phyloP scores from a whole-genome alignment of 2,113 vertebrate genomes.

The Oncorhynchus kisutch region DNA sequence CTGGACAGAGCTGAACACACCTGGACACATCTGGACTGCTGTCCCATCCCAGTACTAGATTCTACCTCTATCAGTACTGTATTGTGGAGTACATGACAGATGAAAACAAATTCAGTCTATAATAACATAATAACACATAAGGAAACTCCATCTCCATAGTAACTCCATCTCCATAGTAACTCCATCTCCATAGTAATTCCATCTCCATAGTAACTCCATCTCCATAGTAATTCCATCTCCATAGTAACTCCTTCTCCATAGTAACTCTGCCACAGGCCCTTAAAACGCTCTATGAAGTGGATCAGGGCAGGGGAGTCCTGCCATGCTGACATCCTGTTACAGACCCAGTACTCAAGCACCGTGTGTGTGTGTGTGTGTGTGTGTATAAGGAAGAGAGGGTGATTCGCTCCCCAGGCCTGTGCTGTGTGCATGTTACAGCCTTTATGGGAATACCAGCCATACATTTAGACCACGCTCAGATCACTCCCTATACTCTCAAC shows the following conservation, averaged over 20 bases:
- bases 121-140: slow-evolving; percentile 2
- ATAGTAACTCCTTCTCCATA: neutral
- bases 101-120: slow-evolving; percentile 22
- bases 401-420: neutral
- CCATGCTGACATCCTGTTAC: slow-evolving; percentile 6
- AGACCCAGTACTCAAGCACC: slow-evolving; percentile 8
- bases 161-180: neutral
- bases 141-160: slow-evolving; percentile 23
- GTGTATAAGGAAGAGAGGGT: neutral
- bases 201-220: neutral
- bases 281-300: slow-evolving; percentile 32
- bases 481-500: slow-evolving; percentile 20
- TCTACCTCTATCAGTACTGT: neutral
- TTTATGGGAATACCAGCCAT: slow-evolving; percentile 40
- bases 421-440: slow-evolving; percentile 10
- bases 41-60: neutral
- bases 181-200: too few species aligned
- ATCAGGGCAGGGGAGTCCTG: slow-evolving; percentile 27
- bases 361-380: too few species aligned
- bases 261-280: slow-evolving; percentile 11
- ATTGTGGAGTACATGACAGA: slow-evolving; percentile 1
- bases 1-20: too few species aligned
- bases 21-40: neutral
- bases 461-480: slow-evolving; percentile 31
- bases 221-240: too few species aligned